Base-by-base conservation (phyloP, 2,113 vertebrate species). In the Callipepla squamata region DNA sequence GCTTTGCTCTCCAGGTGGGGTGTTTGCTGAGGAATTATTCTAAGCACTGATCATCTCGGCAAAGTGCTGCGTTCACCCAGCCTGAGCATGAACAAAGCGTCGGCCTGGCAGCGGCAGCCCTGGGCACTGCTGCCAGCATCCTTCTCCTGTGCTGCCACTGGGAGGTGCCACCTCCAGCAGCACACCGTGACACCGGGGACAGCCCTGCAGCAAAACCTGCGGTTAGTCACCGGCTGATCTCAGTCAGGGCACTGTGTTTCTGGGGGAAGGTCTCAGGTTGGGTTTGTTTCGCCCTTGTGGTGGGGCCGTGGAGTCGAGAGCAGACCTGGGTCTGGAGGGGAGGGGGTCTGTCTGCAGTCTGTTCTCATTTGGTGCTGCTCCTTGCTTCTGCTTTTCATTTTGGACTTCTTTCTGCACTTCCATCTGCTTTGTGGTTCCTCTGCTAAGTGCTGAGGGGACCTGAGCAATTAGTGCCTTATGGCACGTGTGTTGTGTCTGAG, bases 21-120 rank as follows among this genome's bases (percentile, higher is more conserved):
- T 89, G 84, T 77, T 94, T 93, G 78, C 70, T 87, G 68, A 93
- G 81, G 85, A 93, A 87, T 93, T 89, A 80, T 63, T 89, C 34
- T 85, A 53, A 85, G 79, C 65, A n/a, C 17, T 81, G 70, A 59
- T 21, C 55, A 22, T 20, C 38, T 62, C 63, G 51, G 45, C 0
- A 0, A 75, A 76, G 51, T 40, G 50, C 44, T 87, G 28, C 51
- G 30, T 44, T 83, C 87, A 89, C 59, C 34, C 21, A 34, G 44
- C 8, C 78, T 13, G 6, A 85, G 28, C 38, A 67, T 32, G 67
- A 87, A 13, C 50, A 83, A 91, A 91, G 63, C 9, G n/a, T 30
- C n/a, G 42, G 34, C 17, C 18, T 53, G 7, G 21, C 21, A 92
- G 50, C n/a, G 62, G 53, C 78, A 85, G 12, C 30, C 28, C 55